Evolutionary conservation across 2,888 invertebrate genomes (phyloP), one percentile per base, ranked within the genome.

Genomic region (Melieria crassipennis): DNA sequence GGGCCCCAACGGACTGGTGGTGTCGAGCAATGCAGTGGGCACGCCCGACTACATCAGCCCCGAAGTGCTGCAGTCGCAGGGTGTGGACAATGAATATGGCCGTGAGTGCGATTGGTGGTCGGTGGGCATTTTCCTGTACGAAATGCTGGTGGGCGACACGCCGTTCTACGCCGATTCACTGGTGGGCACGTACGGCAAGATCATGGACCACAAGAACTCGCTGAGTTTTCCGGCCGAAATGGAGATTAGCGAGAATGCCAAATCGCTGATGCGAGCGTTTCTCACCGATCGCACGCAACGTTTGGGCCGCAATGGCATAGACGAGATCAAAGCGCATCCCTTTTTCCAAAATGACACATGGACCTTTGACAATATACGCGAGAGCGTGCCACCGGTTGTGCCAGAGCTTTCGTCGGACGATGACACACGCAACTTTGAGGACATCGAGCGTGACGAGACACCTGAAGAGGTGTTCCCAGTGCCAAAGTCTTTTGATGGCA

Each of bases 21-120:
- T 96, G 76, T 98, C 98, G 57, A 98, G 97, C 84, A 98, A 98
- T 79, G 99, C 99, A 7, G 99, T 99, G 9, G 99, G 99, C 50
- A 99, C 99, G 6, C 99, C 99, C 7, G 99, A 99, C 88, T 99
- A 99, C 86, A 99, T 99, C 81, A 97, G 97, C 69, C 99, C 99
- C 0, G 99, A 99, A 88, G 99, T 99, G 68, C 89, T 99, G 77
- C 96, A 97, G 85, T 98, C 98, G 52, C 98, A 98, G 88, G 97
- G 97, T 77, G 94, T 95, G 55, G 95, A 96, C 84, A 97, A 97
- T 71, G 94, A 96, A 73, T 99, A 99, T 87, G 99, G 99, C 0
- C 90, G 97, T 58, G 99, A 99, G 87, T 98, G 98, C 88, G 98
- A 99, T 88, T 98, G 97, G 97, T 99, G 98, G 98, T 98, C 98